Percentiles rank a stretch among this genome's conserved stretches.
Evolutionary conservation across 2,113 vertebrate genomes (phyloP).

Genomic region (Mellivora capensis): DNA sequence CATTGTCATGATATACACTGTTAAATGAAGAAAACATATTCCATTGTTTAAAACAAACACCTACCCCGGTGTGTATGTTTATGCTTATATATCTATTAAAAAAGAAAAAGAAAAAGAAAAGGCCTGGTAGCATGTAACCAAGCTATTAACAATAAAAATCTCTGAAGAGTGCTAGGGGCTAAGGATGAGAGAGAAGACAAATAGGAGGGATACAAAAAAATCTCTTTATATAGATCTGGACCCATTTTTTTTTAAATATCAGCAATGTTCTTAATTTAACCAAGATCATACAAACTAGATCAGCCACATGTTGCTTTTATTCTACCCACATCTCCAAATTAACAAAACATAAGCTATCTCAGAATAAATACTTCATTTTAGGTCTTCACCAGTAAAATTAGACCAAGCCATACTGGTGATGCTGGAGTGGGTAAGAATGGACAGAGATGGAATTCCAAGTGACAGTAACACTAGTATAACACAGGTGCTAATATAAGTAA

Average conservation of each 20-base stretch:
- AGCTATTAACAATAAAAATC: background rate
- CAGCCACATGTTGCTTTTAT: background rate
- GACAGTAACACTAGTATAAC: background rate
- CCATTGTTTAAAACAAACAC: background rate
- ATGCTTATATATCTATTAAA: background rate
- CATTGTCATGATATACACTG: background rate
- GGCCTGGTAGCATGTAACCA: background rate
- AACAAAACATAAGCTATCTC: slow-evolving; percentile 18
- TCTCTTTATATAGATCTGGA: background rate
- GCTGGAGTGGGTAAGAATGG: background rate
- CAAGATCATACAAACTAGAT: background rate
- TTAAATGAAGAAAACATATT: slow-evolving; percentile 1
- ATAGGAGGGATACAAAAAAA: background rate
- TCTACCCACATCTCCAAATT: background rate
- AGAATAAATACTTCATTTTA: slow-evolving; percentile 25
- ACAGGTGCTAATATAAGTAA: background rate
- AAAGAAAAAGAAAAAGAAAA: background rate
- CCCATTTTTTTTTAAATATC: background rate
- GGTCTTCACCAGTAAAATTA: background rate
- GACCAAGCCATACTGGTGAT: background rate
- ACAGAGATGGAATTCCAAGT: background rate
- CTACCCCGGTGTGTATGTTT: background rate
- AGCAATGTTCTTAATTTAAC: background rate
- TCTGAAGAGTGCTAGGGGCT: background rate
- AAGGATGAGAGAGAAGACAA: background rate